phyloP scores from a whole-genome alignment of 2,888 invertebrate genomes.

The Trisateles emortualis region DNA sequence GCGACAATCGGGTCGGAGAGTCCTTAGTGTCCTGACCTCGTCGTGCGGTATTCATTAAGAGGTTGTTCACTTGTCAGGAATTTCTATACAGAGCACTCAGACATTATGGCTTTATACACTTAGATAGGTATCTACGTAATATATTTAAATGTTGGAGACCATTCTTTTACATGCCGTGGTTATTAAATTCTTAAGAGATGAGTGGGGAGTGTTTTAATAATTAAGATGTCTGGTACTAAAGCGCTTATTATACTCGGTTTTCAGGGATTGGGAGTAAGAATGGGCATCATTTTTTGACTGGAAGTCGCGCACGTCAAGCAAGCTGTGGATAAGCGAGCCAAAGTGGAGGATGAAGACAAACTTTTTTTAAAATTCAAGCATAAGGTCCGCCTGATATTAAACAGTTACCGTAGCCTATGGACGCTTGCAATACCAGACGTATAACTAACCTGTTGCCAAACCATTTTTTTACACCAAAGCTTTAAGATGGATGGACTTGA shows the following conservation, averaged over 20 bases:
- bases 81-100: constrained; percentile 40
- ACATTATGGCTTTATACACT: constrained; percentile 24
- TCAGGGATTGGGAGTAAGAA: neutral
- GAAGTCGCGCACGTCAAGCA: too few relatives aligned
- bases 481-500: too few relatives aligned
- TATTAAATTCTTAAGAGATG: constrained; percentile 16
- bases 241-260: too few relatives aligned
- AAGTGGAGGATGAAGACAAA: too few relatives aligned
- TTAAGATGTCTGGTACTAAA: neutral
- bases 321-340: too few relatives aligned
- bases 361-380: too few relatives aligned
- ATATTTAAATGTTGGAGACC: neutral
- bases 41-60: constrained; percentile 38
- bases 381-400: too few relatives aligned
- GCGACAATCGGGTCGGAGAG: constrained; percentile 11
- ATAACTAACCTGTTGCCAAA: too few relatives aligned
- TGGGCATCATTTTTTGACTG: too few relatives aligned
- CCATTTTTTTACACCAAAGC: too few relatives aligned
- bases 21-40: constrained; percentile 9
- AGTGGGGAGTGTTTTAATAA: neutral
- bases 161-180: constrained; percentile 11
- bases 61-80: constrained; percentile 51
- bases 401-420: too few relatives aligned
- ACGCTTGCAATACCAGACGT: too few relatives aligned
- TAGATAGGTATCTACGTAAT: constrained; percentile 17